These are phyloP conservation scores for Sebastes umbrosus DNA, from an alignment of 2,797 vertebrate genomes.

Conservation along the genomic window DNA sequence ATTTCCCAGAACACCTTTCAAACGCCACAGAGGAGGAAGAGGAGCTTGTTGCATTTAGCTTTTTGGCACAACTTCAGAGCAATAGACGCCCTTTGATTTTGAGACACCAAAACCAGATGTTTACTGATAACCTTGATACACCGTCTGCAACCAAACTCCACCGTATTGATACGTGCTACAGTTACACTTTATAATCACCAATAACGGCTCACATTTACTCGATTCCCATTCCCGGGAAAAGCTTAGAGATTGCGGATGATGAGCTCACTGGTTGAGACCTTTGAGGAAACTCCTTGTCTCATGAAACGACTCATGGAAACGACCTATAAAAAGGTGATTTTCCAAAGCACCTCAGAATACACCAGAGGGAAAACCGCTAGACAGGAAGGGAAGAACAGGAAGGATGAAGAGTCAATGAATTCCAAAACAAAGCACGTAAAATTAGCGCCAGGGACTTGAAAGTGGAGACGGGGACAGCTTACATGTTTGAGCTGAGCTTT, in stretches of 20 bases:
- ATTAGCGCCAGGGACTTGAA: neutral
- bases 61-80: constrained; percentile 52
- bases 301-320: constrained; percentile 13
- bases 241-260: neutral
- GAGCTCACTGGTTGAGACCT: constrained; percentile 18
- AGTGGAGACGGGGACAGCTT: neutral
- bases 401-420: constrained; percentile 53
- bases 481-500: neutral
- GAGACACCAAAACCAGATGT: constrained; percentile 61
- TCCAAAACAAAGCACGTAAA: constrained; percentile 37
- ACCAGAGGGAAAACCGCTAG: constrained; percentile 7
- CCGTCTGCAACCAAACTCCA: neutral
- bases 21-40: neutral
- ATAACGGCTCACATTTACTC: neutral
- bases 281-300: constrained; percentile 18
- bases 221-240: neutral
- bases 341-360: constrained; percentile 40
- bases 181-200: too few relatives aligned
- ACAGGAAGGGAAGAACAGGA: constrained; percentile 58
- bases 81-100: constrained; percentile 39
- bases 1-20: constrained; percentile 46
- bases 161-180: neutral
- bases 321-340: constrained; percentile 42
- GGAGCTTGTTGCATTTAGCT: constrained; percentile 1
- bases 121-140: constrained; percentile 15